Percentiles rank a stretch among this genome's conserved stretches.
These are phyloP conservation scores for Prionace glauca DNA, from an alignment of 2,797 vertebrate genomes.

Conservation along the genomic window DNA sequence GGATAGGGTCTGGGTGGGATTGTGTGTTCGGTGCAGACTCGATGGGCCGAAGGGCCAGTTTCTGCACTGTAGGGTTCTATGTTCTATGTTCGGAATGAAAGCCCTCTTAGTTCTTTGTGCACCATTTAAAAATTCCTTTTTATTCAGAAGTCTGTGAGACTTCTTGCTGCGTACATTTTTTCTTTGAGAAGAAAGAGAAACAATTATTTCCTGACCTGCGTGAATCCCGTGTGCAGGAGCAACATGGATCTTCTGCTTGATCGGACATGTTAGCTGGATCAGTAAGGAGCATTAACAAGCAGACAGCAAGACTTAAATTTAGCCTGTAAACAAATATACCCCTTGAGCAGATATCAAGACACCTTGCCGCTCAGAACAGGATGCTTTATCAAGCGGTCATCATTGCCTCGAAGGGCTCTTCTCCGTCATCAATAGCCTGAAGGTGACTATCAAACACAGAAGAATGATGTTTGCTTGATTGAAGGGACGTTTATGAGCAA, in stretches of 20 bases:
- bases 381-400: not conserved
- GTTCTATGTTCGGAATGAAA: too few relatives aligned
- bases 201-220: not conserved
- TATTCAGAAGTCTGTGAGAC: not conserved
- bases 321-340: not conserved
- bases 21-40: too few relatives aligned
- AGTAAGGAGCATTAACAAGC: not conserved
- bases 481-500: not conserved
- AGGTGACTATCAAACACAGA: not conserved
- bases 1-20: too few relatives aligned
- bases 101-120: not conserved
- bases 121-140: not conserved
- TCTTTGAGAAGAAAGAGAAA: not conserved
- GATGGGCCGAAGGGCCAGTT: too few relatives aligned
- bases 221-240: not conserved
- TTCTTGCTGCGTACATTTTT: not conserved
- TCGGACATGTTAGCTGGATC: not conserved
- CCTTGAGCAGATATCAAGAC: not conserved
- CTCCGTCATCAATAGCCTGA: not conserved
- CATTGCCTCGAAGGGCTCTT: not conserved
- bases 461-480: not conserved
- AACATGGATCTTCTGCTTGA: not conserved
- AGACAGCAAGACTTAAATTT: not conserved
- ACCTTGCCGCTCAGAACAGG: not conserved
- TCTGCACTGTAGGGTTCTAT: too few relatives aligned